Conservation (phyloP, 2,797 vertebrate genomes). For the Selene dorsalis region DNA sequence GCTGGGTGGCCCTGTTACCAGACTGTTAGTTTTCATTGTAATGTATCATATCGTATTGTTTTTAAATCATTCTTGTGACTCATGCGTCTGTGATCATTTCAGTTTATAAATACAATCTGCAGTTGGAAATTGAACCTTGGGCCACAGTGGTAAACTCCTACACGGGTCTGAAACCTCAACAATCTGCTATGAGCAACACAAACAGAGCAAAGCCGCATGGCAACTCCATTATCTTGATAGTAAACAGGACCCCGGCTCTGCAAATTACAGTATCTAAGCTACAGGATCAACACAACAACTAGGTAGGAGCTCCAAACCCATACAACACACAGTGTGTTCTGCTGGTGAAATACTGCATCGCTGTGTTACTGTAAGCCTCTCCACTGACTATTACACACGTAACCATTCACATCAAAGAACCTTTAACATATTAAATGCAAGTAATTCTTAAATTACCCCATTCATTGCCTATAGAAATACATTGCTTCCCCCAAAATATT, state of each 20-base stretch:
- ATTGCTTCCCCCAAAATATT: slow-evolving; percentile 12
- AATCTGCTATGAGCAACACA: slow-evolving; percentile 65
- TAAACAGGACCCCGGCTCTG: slow-evolving; percentile 67
- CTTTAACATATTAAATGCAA: slow-evolving; percentile 39
- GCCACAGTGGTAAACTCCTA: slow-evolving; percentile 41
- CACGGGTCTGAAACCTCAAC: slow-evolving; percentile 63
- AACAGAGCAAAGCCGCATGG: slow-evolving; percentile 70
- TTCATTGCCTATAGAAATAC: slow-evolving; percentile 21
- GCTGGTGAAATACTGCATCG: not conserved
- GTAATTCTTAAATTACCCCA: slow-evolving; percentile 37
- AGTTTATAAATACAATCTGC: slow-evolving; percentile 61
- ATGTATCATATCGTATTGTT: slow-evolving; percentile 54
- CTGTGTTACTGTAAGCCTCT: slow-evolving; percentile 7
- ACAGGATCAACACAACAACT: slow-evolving; percentile 71
- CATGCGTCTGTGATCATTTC: slow-evolving; percentile 52
- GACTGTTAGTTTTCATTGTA: slow-evolving; percentile 35
- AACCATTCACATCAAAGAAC: slow-evolving; percentile 17
- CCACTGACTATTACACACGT: not conserved
- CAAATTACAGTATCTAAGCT: slow-evolving; percentile 71
- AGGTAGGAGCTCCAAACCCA: slow-evolving; percentile 30
- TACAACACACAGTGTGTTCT: slow-evolving; percentile 12
- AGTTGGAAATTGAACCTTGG: slow-evolving; percentile 56
- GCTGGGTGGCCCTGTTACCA: slow-evolving; percentile 52
- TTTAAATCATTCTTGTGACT: slow-evolving; percentile 59
- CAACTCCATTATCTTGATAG: slow-evolving; percentile 71